Percentiles rank a stretch among this genome's conserved stretches.
phyloP scores from a whole-genome alignment of 1,140 invertebrate species.

The Caenorhabditis inopinata region DNA sequence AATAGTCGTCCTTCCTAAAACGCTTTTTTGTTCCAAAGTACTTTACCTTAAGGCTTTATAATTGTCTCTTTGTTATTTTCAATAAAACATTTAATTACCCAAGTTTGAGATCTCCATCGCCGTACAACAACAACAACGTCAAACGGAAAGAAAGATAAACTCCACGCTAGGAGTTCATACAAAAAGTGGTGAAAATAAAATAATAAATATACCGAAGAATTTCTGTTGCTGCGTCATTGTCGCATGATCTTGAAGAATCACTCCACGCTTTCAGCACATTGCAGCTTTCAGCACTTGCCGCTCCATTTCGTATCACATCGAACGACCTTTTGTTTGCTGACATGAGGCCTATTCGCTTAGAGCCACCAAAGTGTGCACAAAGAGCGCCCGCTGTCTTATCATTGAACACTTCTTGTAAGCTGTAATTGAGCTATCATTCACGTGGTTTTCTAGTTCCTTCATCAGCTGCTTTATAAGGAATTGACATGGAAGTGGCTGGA shows the following conservation, averaged over 20 bases:
- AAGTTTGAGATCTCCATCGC: no score
- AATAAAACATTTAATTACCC: no score
- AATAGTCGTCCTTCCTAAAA: no score
- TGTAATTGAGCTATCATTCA: background rate
- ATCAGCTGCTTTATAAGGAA: background rate
- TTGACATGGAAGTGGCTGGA: background rate
- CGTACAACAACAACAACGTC: no score
- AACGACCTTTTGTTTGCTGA: background rate
- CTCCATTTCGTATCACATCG: slow-evolving; percentile 9
- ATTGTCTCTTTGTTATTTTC: no score
- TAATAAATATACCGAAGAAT: no score
- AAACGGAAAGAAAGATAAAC: no score
- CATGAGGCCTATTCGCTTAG: background rate
- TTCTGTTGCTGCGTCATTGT: no score
- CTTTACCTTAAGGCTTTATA: no score
- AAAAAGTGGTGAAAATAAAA: no score
- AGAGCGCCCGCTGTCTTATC: slow-evolving; percentile 13
- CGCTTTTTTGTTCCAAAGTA: no score
- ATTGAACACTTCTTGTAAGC: background rate
- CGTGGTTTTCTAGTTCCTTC: slow-evolving; percentile 2
- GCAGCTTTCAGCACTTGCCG: background rate
- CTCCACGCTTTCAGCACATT: background rate
- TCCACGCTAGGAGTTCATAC: no score
- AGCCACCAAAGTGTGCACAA: slow-evolving; percentile 12
- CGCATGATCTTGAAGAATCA: background rate